Percentiles rank a stretch among this genome's conserved stretches.
Evolutionary conservation across 1,140 invertebrate species (phyloP).

Genomic region (Glomeris maerens): DNA sequence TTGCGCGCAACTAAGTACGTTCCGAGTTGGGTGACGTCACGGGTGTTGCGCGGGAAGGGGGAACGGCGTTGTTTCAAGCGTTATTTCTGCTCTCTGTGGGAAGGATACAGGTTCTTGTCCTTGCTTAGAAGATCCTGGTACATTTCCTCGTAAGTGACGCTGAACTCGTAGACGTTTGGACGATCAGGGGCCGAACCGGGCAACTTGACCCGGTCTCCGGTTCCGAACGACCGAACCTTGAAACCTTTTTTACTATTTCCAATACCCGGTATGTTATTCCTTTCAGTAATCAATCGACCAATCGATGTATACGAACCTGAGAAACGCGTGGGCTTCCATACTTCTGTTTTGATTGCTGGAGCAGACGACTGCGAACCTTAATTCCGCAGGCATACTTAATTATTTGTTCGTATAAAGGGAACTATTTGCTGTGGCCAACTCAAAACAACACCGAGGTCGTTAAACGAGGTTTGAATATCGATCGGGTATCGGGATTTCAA

Average conservation of each 20-base stretch:
- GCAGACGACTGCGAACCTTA: constrained; percentile 88
- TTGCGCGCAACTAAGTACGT: too few relatives aligned
- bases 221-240: constrained; percentile 90
- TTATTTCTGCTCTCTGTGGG: too few relatives aligned
- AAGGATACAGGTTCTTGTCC: constrained; percentile 77
- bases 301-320: constrained; percentile 41
- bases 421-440: too few relatives aligned
- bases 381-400: constrained; percentile 22
- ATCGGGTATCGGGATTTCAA: too few relatives aligned
- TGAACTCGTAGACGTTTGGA: constrained; percentile 98
- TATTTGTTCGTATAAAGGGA: too few relatives aligned
- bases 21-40: too few relatives aligned
- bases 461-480: too few relatives aligned
- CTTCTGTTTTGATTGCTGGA: constrained; percentile 99
- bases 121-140: constrained; percentile 84
- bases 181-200: constrained; percentile 87
- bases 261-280: not conserved
- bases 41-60: too few relatives aligned
- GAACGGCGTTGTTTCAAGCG: too few relatives aligned
- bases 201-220: constrained; percentile 92
- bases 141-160: constrained; percentile 88
- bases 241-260: constrained; percentile 79
- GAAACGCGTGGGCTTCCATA: constrained; percentile 96
- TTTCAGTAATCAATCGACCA: not conserved
- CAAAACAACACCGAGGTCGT: too few relatives aligned